A percentile compares a stretch with the other conserved stretches of the same genome.
These are phyloP conservation scores for Trichogramma pretiosum DNA, from an alignment of 1,140 invertebrate genomes.

Conservation along the genomic window DNA sequence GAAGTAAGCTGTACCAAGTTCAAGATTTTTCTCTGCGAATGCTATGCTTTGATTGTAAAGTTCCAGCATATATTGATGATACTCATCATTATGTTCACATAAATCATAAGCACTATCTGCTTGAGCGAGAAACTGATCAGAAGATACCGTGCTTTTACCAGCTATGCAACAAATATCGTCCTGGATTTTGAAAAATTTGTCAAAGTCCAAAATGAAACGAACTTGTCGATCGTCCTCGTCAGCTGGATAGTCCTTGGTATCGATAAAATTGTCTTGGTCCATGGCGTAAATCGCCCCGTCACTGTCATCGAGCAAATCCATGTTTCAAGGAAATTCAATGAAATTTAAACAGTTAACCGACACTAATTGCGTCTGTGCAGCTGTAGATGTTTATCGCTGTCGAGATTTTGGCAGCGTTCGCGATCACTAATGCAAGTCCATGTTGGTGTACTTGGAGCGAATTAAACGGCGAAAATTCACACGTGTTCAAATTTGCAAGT, in stretches of 20 bases:
- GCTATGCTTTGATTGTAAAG: slow-evolving; percentile 55
- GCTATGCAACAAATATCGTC: background rate
- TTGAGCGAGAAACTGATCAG: background rate
- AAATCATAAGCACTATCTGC: background rate
- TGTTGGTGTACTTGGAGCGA: too few relatives aligned
- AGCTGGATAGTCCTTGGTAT: background rate
- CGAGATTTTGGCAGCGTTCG: too few relatives aligned
- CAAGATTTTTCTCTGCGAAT: slow-evolving; percentile 46
- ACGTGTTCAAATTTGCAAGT: too few relatives aligned
- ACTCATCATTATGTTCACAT: background rate
- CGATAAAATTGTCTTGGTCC: background rate
- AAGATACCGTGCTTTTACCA: background rate
- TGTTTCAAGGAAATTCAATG: too few relatives aligned
- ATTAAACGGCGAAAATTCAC: too few relatives aligned
- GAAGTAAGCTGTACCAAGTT: slow-evolving; percentile 53
- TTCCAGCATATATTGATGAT: background rate
- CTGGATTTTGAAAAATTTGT: background rate
- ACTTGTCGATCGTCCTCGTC: too few relatives aligned
- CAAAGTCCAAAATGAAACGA: background rate
- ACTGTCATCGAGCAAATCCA: too few relatives aligned
- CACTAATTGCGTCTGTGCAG: too few relatives aligned
- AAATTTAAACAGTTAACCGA: too few relatives aligned
- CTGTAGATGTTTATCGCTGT: too few relatives aligned
- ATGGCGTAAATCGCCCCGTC: too few relatives aligned
- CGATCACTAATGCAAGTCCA: too few relatives aligned